These are phyloP conservation scores for Malthinus seriepunctatus DNA, from an alignment of 2,888 invertebrate genomes.

Conservation along the genomic window DNA sequence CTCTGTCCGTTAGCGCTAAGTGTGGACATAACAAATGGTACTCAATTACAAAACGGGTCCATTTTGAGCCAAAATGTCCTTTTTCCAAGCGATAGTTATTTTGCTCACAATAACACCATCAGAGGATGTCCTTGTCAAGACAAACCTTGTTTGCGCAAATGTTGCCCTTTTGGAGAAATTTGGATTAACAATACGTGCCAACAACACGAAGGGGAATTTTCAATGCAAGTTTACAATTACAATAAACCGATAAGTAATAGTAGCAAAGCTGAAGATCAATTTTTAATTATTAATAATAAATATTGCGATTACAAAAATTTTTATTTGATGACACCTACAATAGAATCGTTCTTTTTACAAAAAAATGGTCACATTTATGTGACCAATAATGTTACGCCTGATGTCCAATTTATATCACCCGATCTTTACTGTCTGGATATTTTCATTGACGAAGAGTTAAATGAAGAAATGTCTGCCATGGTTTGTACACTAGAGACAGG, in stretches of 20 bases:
- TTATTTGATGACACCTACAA: neutral
- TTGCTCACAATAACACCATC: neutral
- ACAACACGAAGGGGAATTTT: neutral
- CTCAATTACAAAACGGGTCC: neutral
- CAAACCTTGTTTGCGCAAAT: slow-evolving; percentile 13
- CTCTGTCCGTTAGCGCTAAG: slow-evolving; percentile 7
- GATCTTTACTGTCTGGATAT: slow-evolving; percentile 4
- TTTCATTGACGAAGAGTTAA: slow-evolving; percentile 2
- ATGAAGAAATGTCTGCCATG: neutral
- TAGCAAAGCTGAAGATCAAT: slow-evolving; percentile 3
- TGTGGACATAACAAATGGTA: slow-evolving; percentile 27
- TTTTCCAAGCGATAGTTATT: slow-evolving; percentile 2
- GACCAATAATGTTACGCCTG: neutral
- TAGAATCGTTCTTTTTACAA: slow-evolving; percentile 5
- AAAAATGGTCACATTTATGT: neutral
- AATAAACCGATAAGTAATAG: neutral
- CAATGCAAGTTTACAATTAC: neutral
- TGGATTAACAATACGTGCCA: slow-evolving; percentile 2
- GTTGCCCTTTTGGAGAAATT: slow-evolving; percentile 10
- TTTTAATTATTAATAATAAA: slow-evolving; percentile 11
- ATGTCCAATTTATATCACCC: neutral
- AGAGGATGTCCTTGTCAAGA: slow-evolving; percentile 10
- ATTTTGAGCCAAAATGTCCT: slow-evolving; percentile 21
- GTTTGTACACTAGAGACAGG: slow-evolving; percentile 3
- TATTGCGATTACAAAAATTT: neutral